A percentile compares a stretch with the other conserved stretches of the same genome.
phyloP scores from a whole-genome alignment of 1,140 invertebrate species.

The Drosophila leontia region DNA sequence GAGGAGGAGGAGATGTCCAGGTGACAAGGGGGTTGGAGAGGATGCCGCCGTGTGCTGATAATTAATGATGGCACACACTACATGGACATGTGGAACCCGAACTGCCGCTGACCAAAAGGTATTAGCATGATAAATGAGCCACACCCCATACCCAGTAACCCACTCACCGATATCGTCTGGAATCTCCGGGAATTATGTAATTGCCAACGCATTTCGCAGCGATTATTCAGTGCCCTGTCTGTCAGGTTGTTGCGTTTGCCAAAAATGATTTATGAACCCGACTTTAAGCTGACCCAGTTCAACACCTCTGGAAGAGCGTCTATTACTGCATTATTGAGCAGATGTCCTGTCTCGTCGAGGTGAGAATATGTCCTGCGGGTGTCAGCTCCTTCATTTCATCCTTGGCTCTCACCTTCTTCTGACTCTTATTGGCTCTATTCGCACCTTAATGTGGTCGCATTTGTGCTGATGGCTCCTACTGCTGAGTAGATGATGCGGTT shows the following conservation, averaged over 20 bases:
- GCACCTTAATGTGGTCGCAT: constrained; percentile 71
- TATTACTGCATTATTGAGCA: constrained; percentile 57
- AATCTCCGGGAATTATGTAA: constrained; percentile 63
- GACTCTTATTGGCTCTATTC: constrained; percentile 37
- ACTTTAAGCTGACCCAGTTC: constrained; percentile 47
- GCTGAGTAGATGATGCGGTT: constrained; percentile 38
- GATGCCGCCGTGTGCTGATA: constrained; percentile 57
- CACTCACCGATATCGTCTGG: constrained; percentile 40
- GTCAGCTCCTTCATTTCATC: background rate
- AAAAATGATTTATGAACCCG: constrained; percentile 35
- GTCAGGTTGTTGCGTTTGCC: constrained; percentile 43
- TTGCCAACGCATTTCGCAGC: constrained; percentile 38
- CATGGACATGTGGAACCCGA: constrained; percentile 39
- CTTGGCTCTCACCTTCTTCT: background rate
- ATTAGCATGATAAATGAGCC: constrained; percentile 79
- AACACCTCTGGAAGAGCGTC: constrained; percentile 19
- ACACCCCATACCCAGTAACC: constrained; percentile 38
- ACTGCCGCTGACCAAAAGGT: constrained; percentile 51
- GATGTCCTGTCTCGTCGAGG: constrained; percentile 22
- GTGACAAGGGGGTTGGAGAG: constrained; percentile 8
- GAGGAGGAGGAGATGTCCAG: constrained; percentile 1
- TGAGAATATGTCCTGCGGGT: constrained; percentile 21
- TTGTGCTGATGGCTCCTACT: constrained; percentile 54
- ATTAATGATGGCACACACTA: constrained; percentile 69
- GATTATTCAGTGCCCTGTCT: constrained; percentile 53